Evolutionary conservation across 2,113 vertebrate genomes (phyloP), one percentile per base, ranked within the genome.

Genomic region (Muscicapa adusta): DNA sequence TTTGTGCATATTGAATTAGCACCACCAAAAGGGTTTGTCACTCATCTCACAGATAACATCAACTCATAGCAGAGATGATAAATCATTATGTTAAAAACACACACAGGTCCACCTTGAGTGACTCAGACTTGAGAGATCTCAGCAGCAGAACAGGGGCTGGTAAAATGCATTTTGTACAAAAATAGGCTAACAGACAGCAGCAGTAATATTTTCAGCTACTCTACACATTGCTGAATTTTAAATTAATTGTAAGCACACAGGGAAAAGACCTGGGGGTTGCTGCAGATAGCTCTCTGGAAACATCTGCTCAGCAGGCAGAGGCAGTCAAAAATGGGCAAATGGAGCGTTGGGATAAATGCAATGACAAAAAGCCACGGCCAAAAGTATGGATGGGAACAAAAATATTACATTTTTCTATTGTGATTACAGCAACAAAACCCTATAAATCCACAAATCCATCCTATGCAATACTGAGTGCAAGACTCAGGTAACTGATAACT

Each of bases 191-290:
- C 81, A 88, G 8, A 56, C 26, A 89, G 53, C 17, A 72, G 12
- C 10, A 75, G 56, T 9, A 83, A 43, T 77, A 72, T 91, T 95
- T 92, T 76, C 82, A 95, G 91, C 85, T 93, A 76, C 72, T 97
- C 28, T 84, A 89, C 87, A 95, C 76, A n/a, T 34, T 85, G 66
- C 85, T 93, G 91, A 91, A 91, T 93, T 91, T 78, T 68, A 91
- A 93, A 94, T 93, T 85, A 86, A 94, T 73, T 94, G 76, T 77
- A 95, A 89, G 40, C 73, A 88, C 66, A 76, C 5, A 92, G 76
- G 90, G 87, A 91, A 92, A 97, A 94, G 96, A 95, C 94, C 96
- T 31, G 74, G 23, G 85, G 93, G 91, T 48, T 85, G 72, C 66
- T 77, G 87, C 18, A 87, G 84, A 87, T 26, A 70, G 71, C 72